phyloP scores from a whole-genome alignment of 2,113 vertebrate species.

The Puma concolor region DNA sequence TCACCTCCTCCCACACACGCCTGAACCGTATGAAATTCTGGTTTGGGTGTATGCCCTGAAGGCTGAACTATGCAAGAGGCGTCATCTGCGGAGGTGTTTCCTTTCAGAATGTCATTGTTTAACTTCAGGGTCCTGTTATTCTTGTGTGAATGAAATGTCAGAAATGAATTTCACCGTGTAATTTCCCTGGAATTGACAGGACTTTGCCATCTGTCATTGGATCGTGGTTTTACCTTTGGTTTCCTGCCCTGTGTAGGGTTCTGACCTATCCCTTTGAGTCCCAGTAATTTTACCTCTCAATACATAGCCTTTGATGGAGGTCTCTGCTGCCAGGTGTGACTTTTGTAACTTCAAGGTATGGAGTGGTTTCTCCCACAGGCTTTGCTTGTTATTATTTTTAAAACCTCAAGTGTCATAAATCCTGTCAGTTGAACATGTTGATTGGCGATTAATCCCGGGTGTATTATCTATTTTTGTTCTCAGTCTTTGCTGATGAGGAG shows the following conservation, averaged over 20 bases:
- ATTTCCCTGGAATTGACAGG: conserved; percentile 66
- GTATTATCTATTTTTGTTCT: conserved; percentile 8
- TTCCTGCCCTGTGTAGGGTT: conserved; percentile 69
- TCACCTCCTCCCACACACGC: neutral
- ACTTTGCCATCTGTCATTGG: conserved; percentile 73
- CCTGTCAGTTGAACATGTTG: conserved; percentile 33
- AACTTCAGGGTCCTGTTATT: conserved; percentile 79
- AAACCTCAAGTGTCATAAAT: conserved; percentile 26
- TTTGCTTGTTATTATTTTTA: conserved; percentile 65
- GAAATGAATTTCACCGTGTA: conserved; percentile 70
- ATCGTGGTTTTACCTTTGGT: conserved; percentile 65
- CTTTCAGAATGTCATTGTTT: conserved; percentile 79
- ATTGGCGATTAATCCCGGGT: neutral
- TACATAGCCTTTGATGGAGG: neutral
- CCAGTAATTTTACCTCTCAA: conserved; percentile 53
- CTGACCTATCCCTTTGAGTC: conserved; percentile 66
- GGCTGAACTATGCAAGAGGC: conserved; percentile 67
- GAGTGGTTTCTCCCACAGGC: conserved; percentile 22
- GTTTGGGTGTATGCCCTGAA: conserved; percentile 54
- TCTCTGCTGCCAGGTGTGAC: neutral
- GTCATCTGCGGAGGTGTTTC: conserved; percentile 64
- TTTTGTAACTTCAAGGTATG: neutral
- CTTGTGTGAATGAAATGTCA: conserved; percentile 81
- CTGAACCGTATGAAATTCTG: conserved; percentile 47
- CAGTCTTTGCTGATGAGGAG: neutral